Evolutionary conservation across 2,888 invertebrate genomes (phyloP).

Genomic region (Suillia variegata): DNA sequence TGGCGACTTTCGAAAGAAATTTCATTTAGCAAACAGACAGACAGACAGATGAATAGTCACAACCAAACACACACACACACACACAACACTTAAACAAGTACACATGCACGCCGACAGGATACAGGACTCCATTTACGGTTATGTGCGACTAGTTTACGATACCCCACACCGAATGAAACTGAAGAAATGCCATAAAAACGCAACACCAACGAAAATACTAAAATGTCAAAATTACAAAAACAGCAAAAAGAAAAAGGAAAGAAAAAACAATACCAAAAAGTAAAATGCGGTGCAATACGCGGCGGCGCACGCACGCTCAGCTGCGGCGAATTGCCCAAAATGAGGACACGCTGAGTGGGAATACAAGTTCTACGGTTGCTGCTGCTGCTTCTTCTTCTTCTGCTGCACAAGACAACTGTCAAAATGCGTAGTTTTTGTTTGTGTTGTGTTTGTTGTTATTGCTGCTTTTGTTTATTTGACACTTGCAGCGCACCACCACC

Average conservation of each 20-base stretch:
- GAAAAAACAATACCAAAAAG: constrained; percentile 9
- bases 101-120: constrained; percentile 15
- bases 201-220: constrained; percentile 21
- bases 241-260: constrained; percentile 19
- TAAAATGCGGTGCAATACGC: not conserved
- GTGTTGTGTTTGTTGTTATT: too few species aligned
- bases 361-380: too few species aligned
- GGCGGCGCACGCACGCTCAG: constrained; percentile 14
- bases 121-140: constrained; percentile 7
- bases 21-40: not conserved
- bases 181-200: not conserved
- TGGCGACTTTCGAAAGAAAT: not conserved
- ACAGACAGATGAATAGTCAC: not conserved
- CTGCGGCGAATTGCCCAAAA: constrained; percentile 29
- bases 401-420: constrained; percentile 18
- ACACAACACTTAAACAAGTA: not conserved
- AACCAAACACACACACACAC: not conserved
- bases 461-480: too few species aligned
- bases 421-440: not conserved
- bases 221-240: constrained; percentile 14
- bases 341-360: constrained; percentile 49
- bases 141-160: not conserved
- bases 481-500: constrained; percentile 1
- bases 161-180: not conserved
- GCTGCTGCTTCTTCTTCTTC: too few species aligned